phyloP scores from a whole-genome alignment of 1,140 invertebrate species.

The Drosophila rufa region DNA sequence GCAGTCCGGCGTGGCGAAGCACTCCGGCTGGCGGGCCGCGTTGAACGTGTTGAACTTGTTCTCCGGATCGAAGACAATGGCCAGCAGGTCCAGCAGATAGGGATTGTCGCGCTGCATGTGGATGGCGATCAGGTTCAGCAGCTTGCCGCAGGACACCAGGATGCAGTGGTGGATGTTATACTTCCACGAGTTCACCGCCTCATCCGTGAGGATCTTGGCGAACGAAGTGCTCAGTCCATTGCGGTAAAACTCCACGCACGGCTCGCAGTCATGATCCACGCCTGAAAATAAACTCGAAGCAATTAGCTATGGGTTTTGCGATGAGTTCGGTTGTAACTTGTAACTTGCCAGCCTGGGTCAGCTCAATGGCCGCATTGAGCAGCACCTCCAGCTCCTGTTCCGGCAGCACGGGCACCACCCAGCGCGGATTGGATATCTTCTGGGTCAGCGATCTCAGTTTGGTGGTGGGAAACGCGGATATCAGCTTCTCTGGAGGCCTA shows the following conservation, averaged over 20 bases:
- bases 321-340: neutral
- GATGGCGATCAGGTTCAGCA: constrained; percentile 96
- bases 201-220: constrained; percentile 98
- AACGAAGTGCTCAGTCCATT: constrained; percentile 98
- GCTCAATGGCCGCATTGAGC: constrained; percentile 94
- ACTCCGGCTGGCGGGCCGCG: constrained; percentile 92
- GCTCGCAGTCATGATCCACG: constrained; percentile 94
- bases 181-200: constrained; percentile 99
- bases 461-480: constrained; percentile 90
- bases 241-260: constrained; percentile 97
- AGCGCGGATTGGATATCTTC: constrained; percentile 97
- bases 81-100: constrained; percentile 95
- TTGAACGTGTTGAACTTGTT: constrained; percentile 99
- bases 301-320: neutral
- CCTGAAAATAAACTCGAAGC: constrained; percentile 86
- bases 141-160: constrained; percentile 95
- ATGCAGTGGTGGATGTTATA: constrained; percentile 98
- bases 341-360: constrained; percentile 90
- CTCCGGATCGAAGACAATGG: constrained; percentile 96
- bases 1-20: constrained; percentile 87
- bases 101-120: constrained; percentile 97
- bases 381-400: constrained; percentile 97
- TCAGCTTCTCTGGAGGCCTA: constrained; percentile 81
- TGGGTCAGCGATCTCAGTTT: constrained; percentile 96
- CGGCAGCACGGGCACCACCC: constrained; percentile 98